Conservation (phyloP, 2,888 invertebrate genomes). For the Calameuta pallipes region DNA sequence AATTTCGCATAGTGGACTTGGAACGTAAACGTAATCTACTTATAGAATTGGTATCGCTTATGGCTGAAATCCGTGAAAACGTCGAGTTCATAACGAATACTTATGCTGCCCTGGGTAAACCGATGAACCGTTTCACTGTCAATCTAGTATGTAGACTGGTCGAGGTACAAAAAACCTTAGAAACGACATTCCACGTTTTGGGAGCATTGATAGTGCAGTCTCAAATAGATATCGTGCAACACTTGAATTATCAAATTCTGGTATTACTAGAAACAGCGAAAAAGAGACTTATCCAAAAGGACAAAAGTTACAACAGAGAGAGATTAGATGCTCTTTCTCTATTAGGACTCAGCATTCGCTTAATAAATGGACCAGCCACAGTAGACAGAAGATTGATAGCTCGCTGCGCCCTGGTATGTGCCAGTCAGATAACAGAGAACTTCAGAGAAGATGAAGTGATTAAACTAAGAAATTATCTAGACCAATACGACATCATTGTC, state of each 20-base stretch:
- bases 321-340: conserved; percentile 57
- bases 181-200: conserved; percentile 77
- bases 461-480: conserved; percentile 71
- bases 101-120: conserved; percentile 77
- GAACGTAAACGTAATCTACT: conserved; percentile 68
- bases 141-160: conserved; percentile 82
- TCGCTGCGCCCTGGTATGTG: conserved; percentile 76
- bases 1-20: conserved; percentile 48
- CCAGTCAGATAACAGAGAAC: conserved; percentile 62
- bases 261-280: conserved; percentile 76
- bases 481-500: conserved; percentile 55
- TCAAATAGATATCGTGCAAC: conserved; percentile 82
- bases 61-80: conserved; percentile 67
- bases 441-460: conserved; percentile 64
- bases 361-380: conserved; percentile 68
- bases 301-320: conserved; percentile 55
- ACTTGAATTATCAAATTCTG: conserved; percentile 81
- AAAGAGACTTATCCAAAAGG: conserved; percentile 57
- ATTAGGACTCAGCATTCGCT: conserved; percentile 53
- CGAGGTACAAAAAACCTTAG: conserved; percentile 83
- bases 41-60: conserved; percentile 67
- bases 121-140: conserved; percentile 82
- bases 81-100: conserved; percentile 75
- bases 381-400: conserved; percentile 75
- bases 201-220: conserved; percentile 78